These are phyloP conservation scores for Papilio protenor DNA, from an alignment of 2,888 invertebrate genomes.

Conservation along the genomic window DNA sequence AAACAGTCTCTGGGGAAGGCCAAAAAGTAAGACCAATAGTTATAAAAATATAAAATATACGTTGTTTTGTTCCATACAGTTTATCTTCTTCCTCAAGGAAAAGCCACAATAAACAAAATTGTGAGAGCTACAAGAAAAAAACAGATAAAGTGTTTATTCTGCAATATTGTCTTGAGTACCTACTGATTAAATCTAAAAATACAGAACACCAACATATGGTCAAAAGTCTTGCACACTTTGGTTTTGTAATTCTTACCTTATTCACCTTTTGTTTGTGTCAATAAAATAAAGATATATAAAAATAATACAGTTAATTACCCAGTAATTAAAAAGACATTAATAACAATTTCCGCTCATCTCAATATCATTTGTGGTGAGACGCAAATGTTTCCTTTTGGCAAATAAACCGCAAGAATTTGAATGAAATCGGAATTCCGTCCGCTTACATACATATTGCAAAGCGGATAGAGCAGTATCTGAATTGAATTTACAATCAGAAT, in stretches of 20 bases:
- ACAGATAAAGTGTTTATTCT: not conserved
- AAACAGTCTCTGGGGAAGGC: not conserved
- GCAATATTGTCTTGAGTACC: not conserved
- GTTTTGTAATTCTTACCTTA: not conserved
- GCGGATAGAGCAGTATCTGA: conserved; percentile 1
- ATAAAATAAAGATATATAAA: not conserved
- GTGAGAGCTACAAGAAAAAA: not conserved
- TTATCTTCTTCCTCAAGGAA: conserved; percentile 13
- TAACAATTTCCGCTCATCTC: not conserved
- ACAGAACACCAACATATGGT: not conserved
- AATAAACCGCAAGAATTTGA: conserved; percentile 2
- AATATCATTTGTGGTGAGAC: conserved; percentile 13
- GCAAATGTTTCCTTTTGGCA: conserved; percentile 1
- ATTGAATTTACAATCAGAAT: conserved; percentile 27
- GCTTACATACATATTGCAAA: conserved; percentile 9
- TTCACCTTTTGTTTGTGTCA: not conserved
- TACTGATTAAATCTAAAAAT: not conserved
- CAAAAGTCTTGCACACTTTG: not conserved
- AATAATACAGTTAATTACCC: not conserved
- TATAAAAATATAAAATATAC: conserved; percentile 4
- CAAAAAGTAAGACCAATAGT: not conserved
- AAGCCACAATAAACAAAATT: not conserved
- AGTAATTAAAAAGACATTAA: conserved; percentile 1
- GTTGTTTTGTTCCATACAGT: not conserved
- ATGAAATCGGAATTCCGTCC: conserved; percentile 4